Evolutionary conservation across 2,113 vertebrate species (phyloP).

Genomic region (Thymallus thymallus): DNA sequence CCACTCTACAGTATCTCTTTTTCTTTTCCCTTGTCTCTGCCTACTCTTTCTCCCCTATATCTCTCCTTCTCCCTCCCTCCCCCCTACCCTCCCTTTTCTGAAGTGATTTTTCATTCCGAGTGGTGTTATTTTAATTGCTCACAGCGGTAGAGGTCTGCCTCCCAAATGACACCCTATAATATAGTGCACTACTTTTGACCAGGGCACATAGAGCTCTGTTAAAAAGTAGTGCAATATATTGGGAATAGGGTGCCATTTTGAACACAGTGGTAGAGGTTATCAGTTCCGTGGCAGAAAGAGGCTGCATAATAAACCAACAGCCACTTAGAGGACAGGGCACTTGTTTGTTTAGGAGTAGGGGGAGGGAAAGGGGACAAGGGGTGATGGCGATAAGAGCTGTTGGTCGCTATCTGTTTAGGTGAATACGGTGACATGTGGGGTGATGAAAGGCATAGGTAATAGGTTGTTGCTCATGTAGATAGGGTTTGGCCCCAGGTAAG

Average conservation of each 20-base stretch:
- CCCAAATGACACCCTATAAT: too few relatives aligned
- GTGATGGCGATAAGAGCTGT: slow-evolving; percentile 38
- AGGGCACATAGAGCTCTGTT: too few relatives aligned
- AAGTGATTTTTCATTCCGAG: slow-evolving; percentile 36
- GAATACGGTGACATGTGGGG: background rate
- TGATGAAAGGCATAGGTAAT: background rate
- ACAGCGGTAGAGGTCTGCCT: slow-evolving; percentile 29
- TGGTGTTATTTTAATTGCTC: slow-evolving; percentile 64
- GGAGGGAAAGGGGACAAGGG: slow-evolving; percentile 3
- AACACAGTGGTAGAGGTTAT: slow-evolving; percentile 57
- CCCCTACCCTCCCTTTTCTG: slow-evolving; percentile 2
- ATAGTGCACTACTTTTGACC: too few relatives aligned
- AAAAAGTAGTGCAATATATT: too few relatives aligned
- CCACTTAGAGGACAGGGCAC: slow-evolving; percentile 51
- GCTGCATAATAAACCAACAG: slow-evolving; percentile 60
- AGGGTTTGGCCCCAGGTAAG: too few relatives aligned
- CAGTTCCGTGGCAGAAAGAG: slow-evolving; percentile 51
- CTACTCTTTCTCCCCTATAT: background rate
- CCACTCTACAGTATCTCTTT: slow-evolving; percentile 19
- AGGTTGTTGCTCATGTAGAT: background rate
- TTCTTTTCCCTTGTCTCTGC: slow-evolving; percentile 8
- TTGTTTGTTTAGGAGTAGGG: slow-evolving; percentile 26
- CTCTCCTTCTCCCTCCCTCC: background rate
- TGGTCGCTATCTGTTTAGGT: slow-evolving; percentile 42
- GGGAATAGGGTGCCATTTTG: too few relatives aligned